Conservation (phyloP, 2,797 vertebrate species). For the Helostoma temminkii region DNA sequence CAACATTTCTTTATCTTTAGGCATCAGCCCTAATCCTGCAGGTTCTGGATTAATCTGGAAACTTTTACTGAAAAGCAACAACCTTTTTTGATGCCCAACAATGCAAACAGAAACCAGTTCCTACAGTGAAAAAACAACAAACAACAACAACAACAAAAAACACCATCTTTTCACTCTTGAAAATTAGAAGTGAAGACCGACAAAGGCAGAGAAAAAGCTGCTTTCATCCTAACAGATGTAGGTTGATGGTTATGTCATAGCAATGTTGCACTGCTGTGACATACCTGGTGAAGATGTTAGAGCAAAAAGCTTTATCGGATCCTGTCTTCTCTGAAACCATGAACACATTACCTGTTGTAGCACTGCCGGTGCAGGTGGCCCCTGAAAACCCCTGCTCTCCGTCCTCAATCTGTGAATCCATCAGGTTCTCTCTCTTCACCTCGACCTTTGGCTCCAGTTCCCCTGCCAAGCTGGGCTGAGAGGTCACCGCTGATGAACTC, state of each 20-base stretch:
- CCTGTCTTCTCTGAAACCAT: background rate
- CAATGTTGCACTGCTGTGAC: background rate
- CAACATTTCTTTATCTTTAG: too few species aligned
- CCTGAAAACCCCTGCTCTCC: conserved; percentile 43
- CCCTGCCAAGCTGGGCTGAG: conserved; percentile 24
- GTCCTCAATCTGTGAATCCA: conserved; percentile 63
- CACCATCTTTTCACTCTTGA: background rate
- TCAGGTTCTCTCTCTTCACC: conserved; percentile 73
- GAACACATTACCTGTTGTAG: conserved; percentile 47
- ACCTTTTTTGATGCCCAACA: background rate
- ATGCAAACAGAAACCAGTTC: background rate
- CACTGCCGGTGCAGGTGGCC: conserved; percentile 1
- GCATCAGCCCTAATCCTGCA: background rate
- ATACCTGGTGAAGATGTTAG: background rate
- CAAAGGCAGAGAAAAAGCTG: background rate
- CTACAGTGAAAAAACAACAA: background rate
- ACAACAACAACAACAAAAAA: too few species aligned
- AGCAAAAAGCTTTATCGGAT: background rate
- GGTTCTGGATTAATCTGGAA: background rate
- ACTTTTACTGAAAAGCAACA: background rate
- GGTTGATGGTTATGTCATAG: background rate
- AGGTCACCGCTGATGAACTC: conserved; percentile 31
- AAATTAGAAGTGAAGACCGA: background rate
- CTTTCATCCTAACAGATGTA: background rate
- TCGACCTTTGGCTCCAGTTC: conserved; percentile 62